phyloP scores from a whole-genome alignment of 1,140 invertebrate genomes.

The Popillia japonica region DNA sequence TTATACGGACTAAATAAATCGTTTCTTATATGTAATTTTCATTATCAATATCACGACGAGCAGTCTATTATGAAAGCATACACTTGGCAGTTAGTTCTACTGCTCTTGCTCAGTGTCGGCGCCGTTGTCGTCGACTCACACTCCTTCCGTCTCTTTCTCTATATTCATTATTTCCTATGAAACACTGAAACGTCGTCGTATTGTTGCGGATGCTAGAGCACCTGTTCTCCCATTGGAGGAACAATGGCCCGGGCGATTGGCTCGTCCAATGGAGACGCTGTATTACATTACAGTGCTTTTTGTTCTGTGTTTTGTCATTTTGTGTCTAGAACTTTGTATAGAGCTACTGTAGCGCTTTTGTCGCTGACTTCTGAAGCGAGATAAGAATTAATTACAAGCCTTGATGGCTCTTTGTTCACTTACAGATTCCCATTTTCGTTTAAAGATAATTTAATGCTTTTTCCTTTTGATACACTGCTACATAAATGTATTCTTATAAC shows the following conservation, averaged over 20 bases:
- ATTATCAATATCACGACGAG: background rate
- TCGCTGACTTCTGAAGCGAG: conserved; percentile 55
- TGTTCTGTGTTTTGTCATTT: conserved; percentile 58
- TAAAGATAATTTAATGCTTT: conserved; percentile 54
- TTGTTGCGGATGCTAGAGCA: conserved; percentile 52
- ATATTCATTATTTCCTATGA: conserved; percentile 45
- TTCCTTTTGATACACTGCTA: conserved; percentile 37
- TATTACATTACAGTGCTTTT: conserved; percentile 57
- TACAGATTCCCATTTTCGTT: conserved; percentile 53
- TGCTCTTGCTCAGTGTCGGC: conserved; percentile 8
- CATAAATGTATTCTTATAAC: conserved; percentile 6
- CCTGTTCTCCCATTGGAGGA: conserved; percentile 57
- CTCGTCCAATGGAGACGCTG: conserved; percentile 56
- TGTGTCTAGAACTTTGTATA: conserved; percentile 58
- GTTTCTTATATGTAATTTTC: conserved; percentile 20
- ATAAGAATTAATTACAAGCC: conserved; percentile 60
- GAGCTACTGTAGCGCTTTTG: conserved; percentile 54
- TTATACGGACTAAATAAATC: too few species aligned
- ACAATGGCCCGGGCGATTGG: conserved; percentile 56
- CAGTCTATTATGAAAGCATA: background rate
- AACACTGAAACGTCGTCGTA: conserved; percentile 44
- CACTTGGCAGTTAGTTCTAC: background rate
- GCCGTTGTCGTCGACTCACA: conserved; percentile 3
- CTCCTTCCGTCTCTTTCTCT: conserved; percentile 33
- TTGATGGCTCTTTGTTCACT: conserved; percentile 55